Percentiles rank a stretch among this genome's conserved stretches.
Conservation (phyloP, 1,140 invertebrate genomes). For the Laupala kohalensis region DNA sequence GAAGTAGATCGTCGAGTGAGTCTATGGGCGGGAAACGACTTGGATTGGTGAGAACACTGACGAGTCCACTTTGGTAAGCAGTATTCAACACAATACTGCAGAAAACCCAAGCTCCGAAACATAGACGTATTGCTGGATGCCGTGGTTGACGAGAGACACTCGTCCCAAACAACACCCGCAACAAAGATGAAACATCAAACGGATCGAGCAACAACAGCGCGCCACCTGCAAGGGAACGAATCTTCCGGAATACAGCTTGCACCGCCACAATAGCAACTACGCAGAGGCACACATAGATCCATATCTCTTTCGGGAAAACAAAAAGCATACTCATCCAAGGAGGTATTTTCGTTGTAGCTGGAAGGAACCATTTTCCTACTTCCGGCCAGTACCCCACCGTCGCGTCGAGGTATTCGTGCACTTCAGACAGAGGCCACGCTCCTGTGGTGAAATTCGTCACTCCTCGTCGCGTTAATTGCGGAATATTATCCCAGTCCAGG, state of each 20-base stretch:
- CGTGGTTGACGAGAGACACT: not conserved
- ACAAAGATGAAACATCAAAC: not conserved
- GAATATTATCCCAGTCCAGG: not conserved
- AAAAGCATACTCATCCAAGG: not conserved
- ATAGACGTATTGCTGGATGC: not conserved
- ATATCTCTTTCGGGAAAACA: not conserved
- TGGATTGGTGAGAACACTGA: not conserved
- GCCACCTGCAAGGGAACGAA: no score
- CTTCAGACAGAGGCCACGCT: not conserved
- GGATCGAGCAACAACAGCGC: not conserved
- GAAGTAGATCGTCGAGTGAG: not conserved
- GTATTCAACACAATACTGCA: not conserved
- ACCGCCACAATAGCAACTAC: not conserved
- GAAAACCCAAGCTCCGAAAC: not conserved
- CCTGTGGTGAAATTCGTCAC: not conserved
- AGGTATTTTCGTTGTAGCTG: not conserved
- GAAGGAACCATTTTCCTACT: not conserved
- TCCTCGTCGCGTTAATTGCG: not conserved
- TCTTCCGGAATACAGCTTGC: not conserved
- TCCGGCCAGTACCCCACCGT: not conserved
- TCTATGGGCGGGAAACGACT: not conserved
- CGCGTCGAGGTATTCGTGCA: not conserved
- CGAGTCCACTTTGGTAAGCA: not conserved
- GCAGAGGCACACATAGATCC: not conserved
- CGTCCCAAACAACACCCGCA: not conserved